phyloP scores from a whole-genome alignment of 2,888 invertebrate species.

The Cryptophagus acutangulus region DNA sequence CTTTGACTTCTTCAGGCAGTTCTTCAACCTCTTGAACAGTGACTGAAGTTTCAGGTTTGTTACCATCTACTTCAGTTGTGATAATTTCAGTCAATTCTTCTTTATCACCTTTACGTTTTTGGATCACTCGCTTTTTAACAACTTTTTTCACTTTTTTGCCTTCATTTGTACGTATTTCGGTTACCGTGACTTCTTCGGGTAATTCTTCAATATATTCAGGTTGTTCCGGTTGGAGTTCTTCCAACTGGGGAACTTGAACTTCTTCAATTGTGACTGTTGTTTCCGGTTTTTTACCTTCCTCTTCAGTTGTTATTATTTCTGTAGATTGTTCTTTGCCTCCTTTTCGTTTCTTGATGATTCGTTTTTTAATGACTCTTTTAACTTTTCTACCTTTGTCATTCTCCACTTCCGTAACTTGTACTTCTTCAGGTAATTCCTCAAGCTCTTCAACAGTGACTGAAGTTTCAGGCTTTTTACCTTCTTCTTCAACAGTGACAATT shows the following conservation, averaged over 20 bases:
- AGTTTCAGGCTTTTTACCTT: conserved; percentile 42
- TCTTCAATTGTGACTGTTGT: conserved; percentile 35
- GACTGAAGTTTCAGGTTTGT: conserved; percentile 41
- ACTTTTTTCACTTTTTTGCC: conserved; percentile 36
- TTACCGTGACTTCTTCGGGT: conserved; percentile 22
- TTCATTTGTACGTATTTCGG: conserved; percentile 41
- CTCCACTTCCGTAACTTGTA: conserved; percentile 33
- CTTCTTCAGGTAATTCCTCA: conserved; percentile 33
- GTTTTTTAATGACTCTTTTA: conserved; percentile 40
- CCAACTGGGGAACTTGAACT: conserved; percentile 27
- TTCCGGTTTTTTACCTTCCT: conserved; percentile 38
- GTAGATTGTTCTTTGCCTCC: conserved; percentile 36
- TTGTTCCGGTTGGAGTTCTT: conserved; percentile 41
- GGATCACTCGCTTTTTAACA: conserved; percentile 39
- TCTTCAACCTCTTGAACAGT: conserved; percentile 38
- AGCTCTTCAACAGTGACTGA: conserved; percentile 37
- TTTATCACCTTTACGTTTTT: conserved; percentile 35
- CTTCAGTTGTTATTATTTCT: conserved; percentile 40
- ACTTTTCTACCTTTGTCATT: conserved; percentile 25
- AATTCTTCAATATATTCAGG: conserved; percentile 33
- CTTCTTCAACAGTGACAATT: conserved; percentile 39
- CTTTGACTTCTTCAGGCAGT: conserved; percentile 12
- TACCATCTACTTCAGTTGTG: conserved; percentile 43
- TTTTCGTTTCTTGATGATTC: conserved; percentile 44
- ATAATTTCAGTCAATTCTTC: conserved; percentile 35